These are phyloP conservation scores for Proteles cristata DNA, from an alignment of 2,113 vertebrate species.

Conservation along the genomic window DNA sequence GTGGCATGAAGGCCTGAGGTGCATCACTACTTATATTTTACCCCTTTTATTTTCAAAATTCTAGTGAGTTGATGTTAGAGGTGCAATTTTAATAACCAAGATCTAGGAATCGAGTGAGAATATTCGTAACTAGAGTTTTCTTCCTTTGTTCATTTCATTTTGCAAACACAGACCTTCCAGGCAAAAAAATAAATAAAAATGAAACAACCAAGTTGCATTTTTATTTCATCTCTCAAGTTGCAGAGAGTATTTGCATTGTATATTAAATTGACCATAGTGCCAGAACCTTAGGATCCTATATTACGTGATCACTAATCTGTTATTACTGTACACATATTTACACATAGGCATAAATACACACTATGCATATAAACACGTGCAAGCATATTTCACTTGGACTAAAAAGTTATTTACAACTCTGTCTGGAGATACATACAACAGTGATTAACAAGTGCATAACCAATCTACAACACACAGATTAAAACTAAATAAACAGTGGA, in stretches of 20 bases:
- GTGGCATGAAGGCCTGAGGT: background rate
- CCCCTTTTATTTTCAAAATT: conserved; percentile 23
- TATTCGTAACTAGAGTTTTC: background rate
- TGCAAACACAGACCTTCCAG: conserved; percentile 42
- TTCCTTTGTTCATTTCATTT: conserved; percentile 52
- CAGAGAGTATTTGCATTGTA: conserved; percentile 33
- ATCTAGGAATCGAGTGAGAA: background rate
- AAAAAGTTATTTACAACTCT: conserved; percentile 83
- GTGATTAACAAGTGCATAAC: conserved; percentile 80
- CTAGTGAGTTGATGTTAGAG: conserved; percentile 14
- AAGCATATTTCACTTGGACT: conserved; percentile 79
- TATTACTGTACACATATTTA: conserved; percentile 73
- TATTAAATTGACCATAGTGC: conserved; percentile 72
- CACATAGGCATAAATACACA: conserved; percentile 69
- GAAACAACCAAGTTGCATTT: conserved; percentile 58
- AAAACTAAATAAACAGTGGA: conserved; percentile 83
- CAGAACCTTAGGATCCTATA: conserved; percentile 46
- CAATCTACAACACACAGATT: conserved; percentile 79
- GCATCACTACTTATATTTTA: conserved; percentile 19
- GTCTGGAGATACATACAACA: conserved; percentile 76
- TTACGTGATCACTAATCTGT: conserved; percentile 64
- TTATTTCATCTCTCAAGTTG: conserved; percentile 42
- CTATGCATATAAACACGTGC: conserved; percentile 78
- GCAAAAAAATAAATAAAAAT: background rate
- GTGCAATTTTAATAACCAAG: conserved; percentile 33